A percentile compares a stretch with the other conserved stretches of the same genome.
Evolutionary conservation across 2,797 vertebrate species (phyloP).

Genomic region (Dendrocincla fuliginosa): DNA sequence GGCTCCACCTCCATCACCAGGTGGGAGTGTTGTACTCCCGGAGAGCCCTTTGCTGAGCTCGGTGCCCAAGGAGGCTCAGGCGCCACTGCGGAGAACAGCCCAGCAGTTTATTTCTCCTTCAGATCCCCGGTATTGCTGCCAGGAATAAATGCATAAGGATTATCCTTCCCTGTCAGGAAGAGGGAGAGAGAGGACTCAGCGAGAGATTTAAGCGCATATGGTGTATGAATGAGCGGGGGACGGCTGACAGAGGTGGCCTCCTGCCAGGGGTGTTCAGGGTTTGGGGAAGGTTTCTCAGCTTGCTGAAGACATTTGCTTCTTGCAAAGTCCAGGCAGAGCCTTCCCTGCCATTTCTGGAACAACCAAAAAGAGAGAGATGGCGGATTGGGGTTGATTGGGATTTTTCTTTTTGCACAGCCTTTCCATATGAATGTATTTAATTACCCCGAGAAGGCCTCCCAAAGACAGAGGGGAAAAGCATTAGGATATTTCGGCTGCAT

Average conservation of each 20-base stretch:
- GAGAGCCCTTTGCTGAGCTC: background rate
- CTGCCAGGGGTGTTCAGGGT: conserved; percentile 36
- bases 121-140: background rate
- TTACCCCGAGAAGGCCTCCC: conserved; percentile 56
- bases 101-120: conserved; percentile 45
- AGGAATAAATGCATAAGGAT: conserved; percentile 67
- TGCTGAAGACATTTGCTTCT: background rate
- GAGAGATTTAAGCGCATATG: conserved; percentile 39
- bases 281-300: conserved; percentile 22
- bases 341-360: conserved; percentile 12
- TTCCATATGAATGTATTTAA: conserved; percentile 12
- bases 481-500: background rate
- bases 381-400: background rate
- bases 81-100: background rate
- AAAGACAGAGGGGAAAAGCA: conserved; percentile 40
- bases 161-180: conserved; percentile 45
- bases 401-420: background rate
- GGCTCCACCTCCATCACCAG: conserved; percentile 62
- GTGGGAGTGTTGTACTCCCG: conserved; percentile 68
- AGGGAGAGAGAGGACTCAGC: background rate
- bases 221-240: conserved; percentile 33
- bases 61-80: background rate
- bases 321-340: conserved; percentile 14
- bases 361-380: background rate
- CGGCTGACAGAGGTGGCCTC: conserved; percentile 34